Base-by-base conservation (phyloP, 1,140 invertebrate species). In the Epicauta chinensis region DNA sequence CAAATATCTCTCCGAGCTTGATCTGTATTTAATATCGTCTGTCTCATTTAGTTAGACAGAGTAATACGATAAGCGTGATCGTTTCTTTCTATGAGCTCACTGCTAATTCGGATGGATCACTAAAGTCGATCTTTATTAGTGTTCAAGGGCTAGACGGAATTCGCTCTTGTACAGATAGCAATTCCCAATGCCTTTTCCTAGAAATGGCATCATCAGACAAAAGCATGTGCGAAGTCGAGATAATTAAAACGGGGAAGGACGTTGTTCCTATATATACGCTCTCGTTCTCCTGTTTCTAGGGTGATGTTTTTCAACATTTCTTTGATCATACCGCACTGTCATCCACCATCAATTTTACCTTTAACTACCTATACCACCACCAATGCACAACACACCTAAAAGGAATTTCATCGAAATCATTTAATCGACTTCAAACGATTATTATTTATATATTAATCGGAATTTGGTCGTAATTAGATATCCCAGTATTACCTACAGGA, bases 231-330 rank as follows among this genome's bases (percentile, higher is more conserved):
- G 43, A 55, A 51, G 47, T 53, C 50, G 41, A 44, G 55, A 60
- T 60, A 60, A 60, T 60, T 60, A 60, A 60, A 60, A 52, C 52
- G 55, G 59, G 55, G 54, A 30, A 23, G 23, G 23, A 42, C 39
- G 32, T 39, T 55, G n/a, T n/a, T 39, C 41, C 31, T 46, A 44
- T 46, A 44, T 29, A 39, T 53, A 23, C 32, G 37, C 36, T n/a
- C 32, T 12, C 13, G 6, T 3, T 14, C 16, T 14, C 13, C 5
- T 32, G 10, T 48, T 55, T 48, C 43, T 49, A 23, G 7, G 23
- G 23, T 55, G 42, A 29, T 53, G 40, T 35, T 44, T 12, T 30
- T 17, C 30, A 17, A 16, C 39, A 31, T 37, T 53, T 53, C 51
- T 53, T 52, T 53, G 42, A 44, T 53, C 36, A 41, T 15, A 23